Evolutionary conservation across 1,140 invertebrate genomes (phyloP).

Genomic region (Leptinotarsa texana): DNA sequence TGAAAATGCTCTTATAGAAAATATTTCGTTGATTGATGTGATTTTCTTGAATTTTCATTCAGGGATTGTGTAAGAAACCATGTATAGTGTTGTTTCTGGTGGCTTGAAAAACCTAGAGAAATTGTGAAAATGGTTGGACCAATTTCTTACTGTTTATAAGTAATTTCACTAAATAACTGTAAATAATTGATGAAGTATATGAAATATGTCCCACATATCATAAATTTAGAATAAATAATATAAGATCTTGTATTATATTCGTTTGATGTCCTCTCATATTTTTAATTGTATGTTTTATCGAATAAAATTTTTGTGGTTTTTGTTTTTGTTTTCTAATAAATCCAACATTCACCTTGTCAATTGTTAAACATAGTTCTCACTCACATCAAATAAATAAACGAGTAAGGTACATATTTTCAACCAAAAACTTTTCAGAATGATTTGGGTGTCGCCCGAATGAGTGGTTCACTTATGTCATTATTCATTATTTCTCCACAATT

Average conservation of each 20-base stretch:
- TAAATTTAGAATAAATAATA: constrained; percentile 28
- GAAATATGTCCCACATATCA: constrained; percentile 40
- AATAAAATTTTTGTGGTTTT: constrained; percentile 20
- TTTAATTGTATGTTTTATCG: constrained; percentile 21
- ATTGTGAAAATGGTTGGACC: constrained; percentile 44
- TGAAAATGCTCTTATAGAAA: too few relatives aligned
- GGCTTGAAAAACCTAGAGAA: constrained; percentile 32
- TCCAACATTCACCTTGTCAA: too few relatives aligned
- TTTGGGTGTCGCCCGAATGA: too few relatives aligned
- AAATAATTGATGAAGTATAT: constrained; percentile 29
- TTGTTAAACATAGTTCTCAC: too few relatives aligned
- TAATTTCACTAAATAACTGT: constrained; percentile 22
- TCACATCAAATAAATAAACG: too few relatives aligned
- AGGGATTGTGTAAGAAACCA: background rate
- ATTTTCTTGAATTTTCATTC: too few relatives aligned
- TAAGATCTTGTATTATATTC: constrained; percentile 15
- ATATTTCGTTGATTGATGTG: too few relatives aligned
- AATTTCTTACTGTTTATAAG: constrained; percentile 50
- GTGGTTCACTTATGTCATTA: too few relatives aligned
- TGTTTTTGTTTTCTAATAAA: too few relatives aligned
- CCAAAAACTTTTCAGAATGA: too few relatives aligned
- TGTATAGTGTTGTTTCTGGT: background rate
- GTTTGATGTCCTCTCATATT: background rate
- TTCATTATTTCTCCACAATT: too few relatives aligned
- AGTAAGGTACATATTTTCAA: too few relatives aligned